Base-by-base conservation (phyloP, 1,140 invertebrate genomes). In the Anastrepha ludens region DNA sequence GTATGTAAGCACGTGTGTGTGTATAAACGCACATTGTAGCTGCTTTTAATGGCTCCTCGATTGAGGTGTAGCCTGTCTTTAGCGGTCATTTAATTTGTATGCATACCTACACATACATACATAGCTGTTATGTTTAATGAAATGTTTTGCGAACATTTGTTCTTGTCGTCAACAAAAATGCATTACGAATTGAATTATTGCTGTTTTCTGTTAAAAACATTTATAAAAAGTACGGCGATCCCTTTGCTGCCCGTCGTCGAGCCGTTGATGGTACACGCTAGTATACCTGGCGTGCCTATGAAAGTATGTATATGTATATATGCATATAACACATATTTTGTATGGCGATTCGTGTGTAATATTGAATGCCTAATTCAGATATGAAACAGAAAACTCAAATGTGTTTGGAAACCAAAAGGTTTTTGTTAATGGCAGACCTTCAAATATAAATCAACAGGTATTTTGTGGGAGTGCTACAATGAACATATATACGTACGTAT, bases 201-300 rank as follows among this genome's bases (percentile, higher is more conserved):
- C 87, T 81, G 87, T n/a, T 88, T 88, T 59, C 87, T 44, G 78
- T 13, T n/a, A 78, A 88, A 88, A 88, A 81, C 87, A 81, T 60
- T 85, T 88, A 85, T 88, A 88, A 85, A 13, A 47, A 39, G 41
- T 74, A 13, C 15, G 4, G 29, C 39, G 15, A 17, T 62, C 62
- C 58, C 74, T 60, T 58, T 39, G 2, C 39, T 13, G 15, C 15
- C 4, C 44, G 5, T 4, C 41, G 13, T 74, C 41, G 67, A 74
- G 44, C 39, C 13, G 44, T 2, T 29, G 67, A 13, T 13, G 64
- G 3, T 13, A 67, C 64, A 67, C 29, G 29, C 29, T 29, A 39
- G 2, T 67, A 13, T 67, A 67, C 50, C 6, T 55, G 29, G 29
- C 29, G 29, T 29, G 29, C 29, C 20, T 64, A 64, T 39, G 11